A percentile compares a stretch with the other conserved stretches of the same genome.
These are phyloP conservation scores for Liodrosophila aerea DNA, from an alignment of 2,888 invertebrate species.

Conservation along the genomic window DNA sequence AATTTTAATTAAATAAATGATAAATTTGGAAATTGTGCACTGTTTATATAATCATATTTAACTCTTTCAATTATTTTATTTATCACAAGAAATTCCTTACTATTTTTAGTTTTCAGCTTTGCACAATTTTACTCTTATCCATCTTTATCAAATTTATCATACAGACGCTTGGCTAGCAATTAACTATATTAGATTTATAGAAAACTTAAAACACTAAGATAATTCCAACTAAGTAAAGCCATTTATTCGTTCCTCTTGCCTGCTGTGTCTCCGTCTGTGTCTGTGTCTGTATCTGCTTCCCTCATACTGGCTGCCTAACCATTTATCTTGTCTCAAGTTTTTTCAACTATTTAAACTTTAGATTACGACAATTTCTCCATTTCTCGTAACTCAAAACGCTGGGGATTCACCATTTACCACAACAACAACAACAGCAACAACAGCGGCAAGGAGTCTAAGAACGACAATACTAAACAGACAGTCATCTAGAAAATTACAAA, in stretches of 20 bases:
- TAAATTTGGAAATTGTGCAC: too few relatives aligned
- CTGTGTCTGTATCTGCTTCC: not conserved
- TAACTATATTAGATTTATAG: constrained; percentile 49
- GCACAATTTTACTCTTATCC: too few relatives aligned
- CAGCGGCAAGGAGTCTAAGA: constrained; percentile 5
- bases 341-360: constrained; percentile 69
- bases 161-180: constrained; percentile 22
- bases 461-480: constrained; percentile 46
- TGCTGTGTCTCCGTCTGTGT: too few relatives aligned
- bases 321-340: constrained; percentile 60
- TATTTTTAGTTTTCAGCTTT: too few relatives aligned
- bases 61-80: too few relatives aligned
- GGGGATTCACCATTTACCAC: constrained; percentile 50
- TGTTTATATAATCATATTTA: too few relatives aligned
- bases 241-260: not conserved
- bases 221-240: constrained; percentile 33
- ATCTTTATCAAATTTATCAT: constrained; percentile 2
- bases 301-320: constrained; percentile 37
- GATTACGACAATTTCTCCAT: constrained; percentile 72
- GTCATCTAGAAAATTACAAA: constrained; percentile 74
- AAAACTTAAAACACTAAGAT: constrained; percentile 46
- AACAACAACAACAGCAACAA: constrained; percentile 13
- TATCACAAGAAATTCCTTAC: too few relatives aligned
- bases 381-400: constrained; percentile 65
- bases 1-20: too few relatives aligned